phyloP scores from a whole-genome alignment of 2,113 vertebrate genomes.

The Tetrao urogallus region DNA sequence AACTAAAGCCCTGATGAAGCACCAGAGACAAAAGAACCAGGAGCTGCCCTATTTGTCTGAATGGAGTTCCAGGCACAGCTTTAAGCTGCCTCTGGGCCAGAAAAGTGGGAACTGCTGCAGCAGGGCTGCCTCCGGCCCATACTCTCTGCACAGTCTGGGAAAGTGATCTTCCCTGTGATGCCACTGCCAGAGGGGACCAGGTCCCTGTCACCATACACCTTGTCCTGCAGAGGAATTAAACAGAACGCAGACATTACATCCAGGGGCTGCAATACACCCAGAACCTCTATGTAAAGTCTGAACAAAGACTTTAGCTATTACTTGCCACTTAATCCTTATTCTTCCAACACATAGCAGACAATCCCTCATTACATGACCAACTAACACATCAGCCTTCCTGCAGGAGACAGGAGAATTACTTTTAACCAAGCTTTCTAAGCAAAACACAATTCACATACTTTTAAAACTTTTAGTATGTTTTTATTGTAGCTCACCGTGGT shows the following conservation, averaged over 20 bases:
- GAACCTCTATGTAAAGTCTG: neutral
- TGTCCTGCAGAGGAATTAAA: neutral
- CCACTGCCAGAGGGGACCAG: conserved; percentile 15
- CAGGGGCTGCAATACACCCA: neutral
- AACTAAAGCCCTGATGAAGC: neutral
- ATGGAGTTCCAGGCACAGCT: neutral
- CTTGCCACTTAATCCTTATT: conserved; percentile 12
- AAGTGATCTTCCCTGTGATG: neutral
- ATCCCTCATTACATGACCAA: neutral
- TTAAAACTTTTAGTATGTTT: neutral
- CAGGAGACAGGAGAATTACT: neutral
- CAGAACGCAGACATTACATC: neutral
- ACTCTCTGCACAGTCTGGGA: neutral
- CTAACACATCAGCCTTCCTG: neutral
- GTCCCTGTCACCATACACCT: rapidly evolving
- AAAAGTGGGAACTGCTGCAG: conserved; percentile 15
- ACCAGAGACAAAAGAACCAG: neutral
- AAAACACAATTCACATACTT: neutral
- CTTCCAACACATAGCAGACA: neutral
- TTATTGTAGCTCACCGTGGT: conserved; percentile 69
- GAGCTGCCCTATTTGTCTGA: neutral
- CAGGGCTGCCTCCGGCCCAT: neutral
- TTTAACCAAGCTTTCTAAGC: neutral
- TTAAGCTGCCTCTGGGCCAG: conserved; percentile 30
- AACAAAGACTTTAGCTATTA: neutral